Conservation (phyloP, 2,113 vertebrate genomes). For the Limanda limanda region DNA sequence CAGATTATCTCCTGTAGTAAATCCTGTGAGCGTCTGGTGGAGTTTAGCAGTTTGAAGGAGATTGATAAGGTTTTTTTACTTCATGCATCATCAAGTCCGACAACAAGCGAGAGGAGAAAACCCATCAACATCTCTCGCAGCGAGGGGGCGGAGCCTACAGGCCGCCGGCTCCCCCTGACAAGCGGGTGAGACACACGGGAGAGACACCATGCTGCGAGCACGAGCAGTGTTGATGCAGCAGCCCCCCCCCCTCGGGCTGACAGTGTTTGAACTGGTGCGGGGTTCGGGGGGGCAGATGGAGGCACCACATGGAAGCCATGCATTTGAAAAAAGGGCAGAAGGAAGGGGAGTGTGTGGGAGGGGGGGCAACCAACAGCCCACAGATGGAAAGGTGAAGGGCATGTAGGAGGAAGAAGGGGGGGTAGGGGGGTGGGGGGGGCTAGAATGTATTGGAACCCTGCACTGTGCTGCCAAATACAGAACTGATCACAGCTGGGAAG, state of each 20-base stretch:
- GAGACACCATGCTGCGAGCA: slow-evolving; percentile 66
- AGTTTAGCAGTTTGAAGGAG: too few species aligned
- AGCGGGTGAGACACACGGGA: slow-evolving; percentile 30
- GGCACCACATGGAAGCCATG: slow-evolving; percentile 82
- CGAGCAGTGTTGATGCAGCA: slow-evolving; percentile 55
- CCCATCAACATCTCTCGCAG: slow-evolving; percentile 4
- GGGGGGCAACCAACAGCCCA: slow-evolving; percentile 57
- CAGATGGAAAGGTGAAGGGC: slow-evolving; percentile 66
- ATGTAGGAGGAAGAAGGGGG: slow-evolving; percentile 12
- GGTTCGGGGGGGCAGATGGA: slow-evolving; percentile 71
- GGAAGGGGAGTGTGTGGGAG: slow-evolving; percentile 4
- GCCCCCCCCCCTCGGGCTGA: slow-evolving; percentile 47
- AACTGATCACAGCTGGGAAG: slow-evolving; percentile 28
- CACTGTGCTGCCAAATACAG: slow-evolving; percentile 78
- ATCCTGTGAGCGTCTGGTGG: background rate
- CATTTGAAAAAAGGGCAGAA: slow-evolving; percentile 59
- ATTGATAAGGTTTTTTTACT: too few species aligned
- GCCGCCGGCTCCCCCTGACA: slow-evolving; percentile 37
- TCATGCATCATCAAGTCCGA: slow-evolving; percentile 41
- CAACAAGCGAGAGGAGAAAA: slow-evolving; percentile 12
- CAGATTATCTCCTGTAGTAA: background rate
- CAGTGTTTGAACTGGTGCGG: slow-evolving; percentile 39
- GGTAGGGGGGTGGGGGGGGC: background rate
- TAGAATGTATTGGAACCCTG: slow-evolving; percentile 62
- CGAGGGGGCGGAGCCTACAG: slow-evolving; percentile 6